Evolutionary conservation across 2,888 invertebrate species (phyloP).

Genomic region (Pandemis corylana): DNA sequence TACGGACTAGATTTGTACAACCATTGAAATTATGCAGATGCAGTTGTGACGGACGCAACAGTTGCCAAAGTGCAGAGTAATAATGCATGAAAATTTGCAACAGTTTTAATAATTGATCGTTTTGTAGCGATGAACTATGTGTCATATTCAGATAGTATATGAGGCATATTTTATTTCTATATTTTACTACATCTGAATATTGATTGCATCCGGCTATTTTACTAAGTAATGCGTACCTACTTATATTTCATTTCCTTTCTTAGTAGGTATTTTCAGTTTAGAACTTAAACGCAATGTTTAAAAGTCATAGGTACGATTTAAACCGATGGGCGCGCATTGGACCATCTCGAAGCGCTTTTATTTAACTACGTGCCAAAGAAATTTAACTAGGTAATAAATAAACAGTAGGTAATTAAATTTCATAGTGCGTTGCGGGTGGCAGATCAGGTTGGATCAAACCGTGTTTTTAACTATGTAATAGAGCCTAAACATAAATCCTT

Average conservation of each 20-base stretch:
- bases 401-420: too few species aligned
- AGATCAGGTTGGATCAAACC: not conserved
- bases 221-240: not conserved
- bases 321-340: too few species aligned
- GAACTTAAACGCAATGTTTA: not conserved
- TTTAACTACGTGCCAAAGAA: too few species aligned
- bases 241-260: not conserved
- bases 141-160: too few species aligned
- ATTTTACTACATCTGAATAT: not conserved
- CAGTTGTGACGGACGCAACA: constrained; percentile 60
- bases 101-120: constrained; percentile 42
- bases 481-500: not conserved
- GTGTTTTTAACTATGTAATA: not conserved
- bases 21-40: constrained; percentile 46
- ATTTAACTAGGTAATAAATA: too few species aligned
- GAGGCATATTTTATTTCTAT: constrained; percentile 9
- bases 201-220: not conserved
- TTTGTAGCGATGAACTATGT: constrained; percentile 15
- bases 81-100: constrained; percentile 62
- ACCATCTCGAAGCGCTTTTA: too few species aligned
- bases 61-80: constrained; percentile 62
- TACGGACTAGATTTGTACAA: constrained; percentile 43
- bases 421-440: too few species aligned
- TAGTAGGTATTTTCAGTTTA: not conserved
- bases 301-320: too few species aligned